phyloP scores from a whole-genome alignment of 2,797 vertebrate genomes.

The Knipowitschia caucasica region DNA sequence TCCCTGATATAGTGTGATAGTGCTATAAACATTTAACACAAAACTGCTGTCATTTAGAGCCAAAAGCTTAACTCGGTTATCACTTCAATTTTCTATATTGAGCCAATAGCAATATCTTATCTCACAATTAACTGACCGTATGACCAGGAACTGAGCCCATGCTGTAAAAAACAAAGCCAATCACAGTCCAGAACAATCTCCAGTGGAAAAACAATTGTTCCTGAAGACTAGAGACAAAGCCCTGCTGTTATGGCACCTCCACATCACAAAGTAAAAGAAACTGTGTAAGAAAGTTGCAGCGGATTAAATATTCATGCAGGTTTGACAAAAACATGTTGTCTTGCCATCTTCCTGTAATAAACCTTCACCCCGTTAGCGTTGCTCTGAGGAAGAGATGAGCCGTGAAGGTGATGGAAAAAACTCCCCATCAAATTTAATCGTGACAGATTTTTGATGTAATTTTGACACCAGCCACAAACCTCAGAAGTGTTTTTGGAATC shows the following conservation, averaged over 20 bases:
- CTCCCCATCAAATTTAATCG: not conserved
- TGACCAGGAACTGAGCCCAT: not conserved
- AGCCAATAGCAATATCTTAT: too few species aligned
- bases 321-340: slow-evolving; percentile 7
- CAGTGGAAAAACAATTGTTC: not conserved
- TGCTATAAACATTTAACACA: too few species aligned
- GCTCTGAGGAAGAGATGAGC: not conserved
- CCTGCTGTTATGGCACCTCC: not conserved
- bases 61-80: too few species aligned
- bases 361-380: not conserved
- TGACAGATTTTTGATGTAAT: not conserved
- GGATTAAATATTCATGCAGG: not conserved
- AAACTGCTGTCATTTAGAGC: too few species aligned
- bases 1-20: too few species aligned
- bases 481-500: not conserved
- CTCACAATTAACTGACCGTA: too few species aligned
- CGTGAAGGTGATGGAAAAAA: slow-evolving; percentile 3
- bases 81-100: too few species aligned
- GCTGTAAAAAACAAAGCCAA: not conserved
- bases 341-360: slow-evolving; percentile 1
- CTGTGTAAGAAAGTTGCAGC: not conserved
- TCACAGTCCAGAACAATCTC: not conserved
- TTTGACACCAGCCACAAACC: not conserved
- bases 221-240: not conserved
- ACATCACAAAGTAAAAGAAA: not conserved